These are phyloP conservation scores for Aldabrachelys gigantea DNA, from an alignment of 2,113 vertebrate species.

Conservation along the genomic window DNA sequence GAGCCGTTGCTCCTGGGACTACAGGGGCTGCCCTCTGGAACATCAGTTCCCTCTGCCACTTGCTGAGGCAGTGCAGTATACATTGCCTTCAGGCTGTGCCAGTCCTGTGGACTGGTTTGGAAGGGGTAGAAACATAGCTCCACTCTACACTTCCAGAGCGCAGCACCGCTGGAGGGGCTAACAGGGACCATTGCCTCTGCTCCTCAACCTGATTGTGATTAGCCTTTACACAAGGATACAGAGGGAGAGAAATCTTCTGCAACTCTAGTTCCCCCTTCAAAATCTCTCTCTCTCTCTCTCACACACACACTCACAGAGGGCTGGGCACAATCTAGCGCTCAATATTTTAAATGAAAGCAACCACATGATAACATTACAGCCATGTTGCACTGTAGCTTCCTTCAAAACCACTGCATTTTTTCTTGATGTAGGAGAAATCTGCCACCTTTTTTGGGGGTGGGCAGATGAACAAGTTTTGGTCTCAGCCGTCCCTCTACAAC, in stretches of 20 bases:
- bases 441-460: neutral
- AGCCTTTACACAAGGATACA: neutral
- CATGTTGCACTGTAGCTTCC: neutral
- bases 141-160: neutral
- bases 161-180: neutral
- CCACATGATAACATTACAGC: neutral
- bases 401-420: neutral
- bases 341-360: neutral
- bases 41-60: accelerated
- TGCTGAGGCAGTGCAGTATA: neutral
- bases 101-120: neutral
- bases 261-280: neutral
- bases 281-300: too few species aligned
- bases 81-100: neutral
- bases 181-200: neutral
- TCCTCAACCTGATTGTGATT: neutral
- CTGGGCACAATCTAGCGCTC: neutral
- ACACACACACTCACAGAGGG: neutral
- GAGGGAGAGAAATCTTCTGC: neutral
- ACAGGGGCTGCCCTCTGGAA: accelerated
- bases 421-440: neutral
- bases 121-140: neutral
- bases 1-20: neutral
- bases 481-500: neutral
- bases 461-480: neutral